A percentile compares a stretch with the other conserved stretches of the same genome.
Evolutionary conservation across 92 coral and sea anemone genomes (phyloP).

Genomic region (Blastomussa wellsi): DNA sequence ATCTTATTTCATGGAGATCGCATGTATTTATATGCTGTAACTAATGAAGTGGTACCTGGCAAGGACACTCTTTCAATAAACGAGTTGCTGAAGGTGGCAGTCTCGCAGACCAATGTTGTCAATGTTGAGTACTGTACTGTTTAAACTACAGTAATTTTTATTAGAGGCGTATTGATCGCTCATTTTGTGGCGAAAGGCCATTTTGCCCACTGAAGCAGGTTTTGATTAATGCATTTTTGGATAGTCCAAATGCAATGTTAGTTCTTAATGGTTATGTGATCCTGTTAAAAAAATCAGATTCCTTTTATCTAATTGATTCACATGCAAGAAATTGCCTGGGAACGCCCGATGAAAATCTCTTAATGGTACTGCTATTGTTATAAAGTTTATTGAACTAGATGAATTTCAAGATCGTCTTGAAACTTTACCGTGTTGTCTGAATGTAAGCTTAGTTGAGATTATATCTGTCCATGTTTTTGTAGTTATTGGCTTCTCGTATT

Average conservation of each 20-base stretch:
- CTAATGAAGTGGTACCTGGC: conserved; percentile 15
- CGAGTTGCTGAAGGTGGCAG: conserved; percentile 43
- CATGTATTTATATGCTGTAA: conserved; percentile 23
- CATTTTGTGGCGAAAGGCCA: conserved; percentile 47
- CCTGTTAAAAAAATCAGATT: no score
- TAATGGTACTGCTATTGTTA: conserved; percentile 50
- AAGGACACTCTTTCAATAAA: conserved; percentile 29
- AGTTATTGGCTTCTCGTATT: no score
- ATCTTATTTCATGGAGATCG: no score
- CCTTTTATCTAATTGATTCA: no score
- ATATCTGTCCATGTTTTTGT: no score
- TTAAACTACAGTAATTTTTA: conserved; percentile 35
- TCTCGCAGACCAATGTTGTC: conserved; percentile 35
- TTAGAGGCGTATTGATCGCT: conserved; percentile 51
- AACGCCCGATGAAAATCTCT: no score
- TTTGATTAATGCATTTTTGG: conserved; percentile 30
- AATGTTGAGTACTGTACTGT: conserved; percentile 39
- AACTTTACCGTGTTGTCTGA: conserved; percentile 34
- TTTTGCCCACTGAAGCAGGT: conserved; percentile 52
- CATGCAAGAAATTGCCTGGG: no score
- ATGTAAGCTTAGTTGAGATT: no score
- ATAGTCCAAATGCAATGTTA: no score
- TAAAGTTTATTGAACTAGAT: conserved; percentile 26
- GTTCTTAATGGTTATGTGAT: no score
- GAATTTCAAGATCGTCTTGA: conserved; percentile 36